Evolutionary conservation across 2,797 vertebrate species (phyloP).

Genomic region (Argyrosomus regius): DNA sequence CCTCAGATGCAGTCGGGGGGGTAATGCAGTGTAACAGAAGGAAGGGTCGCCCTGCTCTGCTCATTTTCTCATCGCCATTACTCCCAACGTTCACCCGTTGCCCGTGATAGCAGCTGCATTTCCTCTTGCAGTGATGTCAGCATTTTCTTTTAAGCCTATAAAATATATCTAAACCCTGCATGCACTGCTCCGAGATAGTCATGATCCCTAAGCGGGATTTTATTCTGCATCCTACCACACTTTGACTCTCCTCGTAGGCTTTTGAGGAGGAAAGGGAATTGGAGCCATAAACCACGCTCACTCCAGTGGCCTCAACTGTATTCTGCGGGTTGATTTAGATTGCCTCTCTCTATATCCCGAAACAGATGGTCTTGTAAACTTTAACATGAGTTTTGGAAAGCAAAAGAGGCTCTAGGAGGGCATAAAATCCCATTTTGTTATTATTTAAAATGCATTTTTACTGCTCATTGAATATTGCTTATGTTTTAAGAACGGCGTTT

Average conservation of each 20-base stretch:
- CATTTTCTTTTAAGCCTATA: constrained; percentile 48
- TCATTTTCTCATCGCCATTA: constrained; percentile 56
- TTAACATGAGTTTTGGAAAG: constrained; percentile 47
- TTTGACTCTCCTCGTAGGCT: constrained; percentile 44
- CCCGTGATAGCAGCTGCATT: constrained; percentile 33
- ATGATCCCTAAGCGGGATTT: constrained; percentile 63
- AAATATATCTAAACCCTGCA: constrained; percentile 59
- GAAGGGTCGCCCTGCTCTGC: constrained; percentile 46
- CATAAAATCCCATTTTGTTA: constrained; percentile 42
- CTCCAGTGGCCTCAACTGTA: constrained; percentile 13
- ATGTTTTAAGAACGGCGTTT: neutral
- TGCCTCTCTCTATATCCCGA: constrained; percentile 11
- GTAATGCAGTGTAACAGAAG: constrained; percentile 70
- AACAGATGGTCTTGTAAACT: constrained; percentile 70
- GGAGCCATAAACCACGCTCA: constrained; percentile 21
- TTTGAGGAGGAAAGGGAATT: constrained; percentile 47
- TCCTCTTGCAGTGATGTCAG: constrained; percentile 61
- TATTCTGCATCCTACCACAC: constrained; percentile 47
- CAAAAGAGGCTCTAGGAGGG: constrained; percentile 22
- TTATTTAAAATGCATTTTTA: constrained; percentile 47
- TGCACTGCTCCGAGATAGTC: constrained; percentile 39
- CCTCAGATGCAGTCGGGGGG: constrained; percentile 54
- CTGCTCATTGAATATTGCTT: constrained; percentile 29
- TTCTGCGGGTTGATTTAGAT: constrained; percentile 37
- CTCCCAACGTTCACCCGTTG: constrained; percentile 36